Evolutionary conservation across 2,888 invertebrate genomes (phyloP).

Genomic region (Drosophila borborema): DNA sequence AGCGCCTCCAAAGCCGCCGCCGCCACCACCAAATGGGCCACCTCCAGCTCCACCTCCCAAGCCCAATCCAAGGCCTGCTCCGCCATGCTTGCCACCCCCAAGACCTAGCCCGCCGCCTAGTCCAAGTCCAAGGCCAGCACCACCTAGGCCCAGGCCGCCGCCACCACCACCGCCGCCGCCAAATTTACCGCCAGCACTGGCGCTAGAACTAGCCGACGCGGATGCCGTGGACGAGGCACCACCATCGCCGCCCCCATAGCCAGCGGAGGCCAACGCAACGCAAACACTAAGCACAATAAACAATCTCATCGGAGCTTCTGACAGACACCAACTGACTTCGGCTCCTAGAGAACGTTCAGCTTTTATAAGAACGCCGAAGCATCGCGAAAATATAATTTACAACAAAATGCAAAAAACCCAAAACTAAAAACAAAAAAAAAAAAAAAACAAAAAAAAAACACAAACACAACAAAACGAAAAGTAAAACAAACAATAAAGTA

Average conservation of each 20-base stretch:
- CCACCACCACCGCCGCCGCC: conserved; percentile 35
- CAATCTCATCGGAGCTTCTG: conserved; percentile 73
- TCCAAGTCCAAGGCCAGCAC: conserved; percentile 31
- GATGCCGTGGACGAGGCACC: conserved; percentile 50
- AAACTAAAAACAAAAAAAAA: conserved; percentile 13
- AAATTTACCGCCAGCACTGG: conserved; percentile 34
- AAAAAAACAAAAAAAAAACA: conserved; percentile 9
- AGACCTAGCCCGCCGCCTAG: conserved; percentile 34
- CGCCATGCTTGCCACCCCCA: conserved; percentile 40
- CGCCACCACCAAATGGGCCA: conserved; percentile 11
- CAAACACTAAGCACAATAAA: conserved; percentile 72
- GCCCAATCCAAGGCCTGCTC: conserved; percentile 28
- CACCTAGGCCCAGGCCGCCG: conserved; percentile 26
- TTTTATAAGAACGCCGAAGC: conserved; percentile 57
- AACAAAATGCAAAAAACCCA: conserved; percentile 37
- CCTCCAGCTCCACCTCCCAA: conserved; percentile 19
- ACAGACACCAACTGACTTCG: conserved; percentile 57
- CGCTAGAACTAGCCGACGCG: conserved; percentile 43
- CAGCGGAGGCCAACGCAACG: conserved; percentile 66
- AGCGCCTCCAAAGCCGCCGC: conserved; percentile 10
- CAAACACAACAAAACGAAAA: conserved; percentile 17
- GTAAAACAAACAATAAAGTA: conserved; percentile 12
- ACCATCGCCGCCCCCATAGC: conserved; percentile 59
- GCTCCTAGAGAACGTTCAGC: conserved; percentile 35
- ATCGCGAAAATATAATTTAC: conserved; percentile 32